A percentile compares a stretch with the other conserved stretches of the same genome.
Conservation (phyloP, 1,140 invertebrate species). For the Drosophila varians region DNA sequence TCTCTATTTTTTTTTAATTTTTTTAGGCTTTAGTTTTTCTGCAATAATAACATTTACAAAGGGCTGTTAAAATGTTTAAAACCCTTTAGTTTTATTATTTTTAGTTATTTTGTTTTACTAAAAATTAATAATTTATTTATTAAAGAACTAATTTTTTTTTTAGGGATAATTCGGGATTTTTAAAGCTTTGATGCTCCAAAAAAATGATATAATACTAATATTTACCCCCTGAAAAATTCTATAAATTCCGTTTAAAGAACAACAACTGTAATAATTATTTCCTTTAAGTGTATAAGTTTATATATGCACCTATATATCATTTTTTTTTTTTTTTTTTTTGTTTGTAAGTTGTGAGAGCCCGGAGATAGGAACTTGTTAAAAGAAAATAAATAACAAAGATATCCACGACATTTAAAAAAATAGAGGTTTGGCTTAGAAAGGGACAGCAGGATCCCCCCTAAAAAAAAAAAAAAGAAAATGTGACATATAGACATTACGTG, state of each 20-base stretch:
- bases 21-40: background rate
- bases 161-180: too few relatives aligned
- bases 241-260: background rate
- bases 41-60: too few relatives aligned
- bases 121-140: too few relatives aligned
- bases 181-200: too few relatives aligned
- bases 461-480: background rate
- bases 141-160: too few relatives aligned
- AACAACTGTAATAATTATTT: background rate
- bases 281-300: background rate
- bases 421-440: constrained; percentile 30
- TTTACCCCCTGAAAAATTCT: too few relatives aligned
- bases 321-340: constrained; percentile 24
- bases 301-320: background rate
- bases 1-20: background rate
- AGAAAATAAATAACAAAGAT: constrained; percentile 62
- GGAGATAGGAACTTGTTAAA: constrained; percentile 68
- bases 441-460: constrained; percentile 9
- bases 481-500: constrained; percentile 13
- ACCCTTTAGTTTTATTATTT: too few relatives aligned
- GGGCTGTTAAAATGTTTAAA: too few relatives aligned
- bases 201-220: too few relatives aligned
- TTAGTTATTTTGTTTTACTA: too few relatives aligned
- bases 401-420: constrained; percentile 25
- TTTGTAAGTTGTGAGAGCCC: constrained; percentile 12